These are phyloP conservation scores for Gymnosoma rotundatum DNA, from an alignment of 2,888 invertebrate genomes.

Conservation along the genomic window DNA sequence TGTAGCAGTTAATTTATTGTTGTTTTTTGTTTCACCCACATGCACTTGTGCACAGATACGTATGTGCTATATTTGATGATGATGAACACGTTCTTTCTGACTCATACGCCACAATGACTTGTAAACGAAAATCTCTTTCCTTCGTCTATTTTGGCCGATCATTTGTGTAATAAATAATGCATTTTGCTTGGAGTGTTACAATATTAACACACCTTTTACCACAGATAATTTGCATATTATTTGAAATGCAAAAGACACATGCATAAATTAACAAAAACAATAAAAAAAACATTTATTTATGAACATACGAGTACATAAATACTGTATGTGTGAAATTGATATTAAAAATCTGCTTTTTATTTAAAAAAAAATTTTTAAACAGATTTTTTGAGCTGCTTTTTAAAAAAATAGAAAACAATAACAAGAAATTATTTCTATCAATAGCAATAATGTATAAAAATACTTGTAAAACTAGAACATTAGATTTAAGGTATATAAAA, in stretches of 20 bases:
- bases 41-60: constrained; percentile 10
- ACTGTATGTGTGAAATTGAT: constrained; percentile 20
- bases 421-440: neutral
- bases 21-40: constrained; percentile 11
- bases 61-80: constrained; percentile 32
- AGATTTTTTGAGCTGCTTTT: constrained; percentile 23
- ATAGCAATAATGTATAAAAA: constrained; percentile 2
- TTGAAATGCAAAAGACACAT: constrained; percentile 40
- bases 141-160: constrained; percentile 16
- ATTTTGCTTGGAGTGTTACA: constrained; percentile 53
- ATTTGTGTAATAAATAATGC: constrained; percentile 56
- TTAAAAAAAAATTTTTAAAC: neutral
- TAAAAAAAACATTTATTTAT: constrained; percentile 40
- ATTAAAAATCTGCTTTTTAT: neutral
- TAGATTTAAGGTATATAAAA: neutral
- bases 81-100: constrained; percentile 6
- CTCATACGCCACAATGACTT: constrained; percentile 49
- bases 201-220: constrained; percentile 57
- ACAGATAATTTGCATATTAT: constrained; percentile 60
- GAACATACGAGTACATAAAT: constrained; percentile 1
- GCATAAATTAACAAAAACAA: neutral
- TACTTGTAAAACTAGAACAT: constrained; percentile 3
- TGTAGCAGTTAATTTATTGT: constrained; percentile 23
- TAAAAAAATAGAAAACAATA: constrained; percentile 25
- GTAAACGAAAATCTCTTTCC: constrained; percentile 35